A percentile compares a stretch with the other conserved stretches of the same genome.
phyloP scores from a whole-genome alignment of 2,797 vertebrate species.

The Melanogrammus aeglefinus region DNA sequence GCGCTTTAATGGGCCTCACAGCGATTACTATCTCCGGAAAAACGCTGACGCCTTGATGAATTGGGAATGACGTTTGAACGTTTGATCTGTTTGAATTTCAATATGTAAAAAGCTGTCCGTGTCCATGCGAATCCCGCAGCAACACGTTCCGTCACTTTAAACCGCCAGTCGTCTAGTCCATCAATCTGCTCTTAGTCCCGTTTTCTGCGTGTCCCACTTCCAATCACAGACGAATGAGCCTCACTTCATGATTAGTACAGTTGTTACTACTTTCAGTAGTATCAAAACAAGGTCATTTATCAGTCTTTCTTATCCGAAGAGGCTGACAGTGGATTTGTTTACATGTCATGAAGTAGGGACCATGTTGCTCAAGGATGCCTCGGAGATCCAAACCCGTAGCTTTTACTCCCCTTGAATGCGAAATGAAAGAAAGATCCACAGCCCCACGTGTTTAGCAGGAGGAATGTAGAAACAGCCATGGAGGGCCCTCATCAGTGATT shows the following conservation, averaged over 20 bases:
- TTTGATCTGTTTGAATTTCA: neutral
- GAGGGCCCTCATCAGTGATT: neutral
- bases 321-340: too few relatives aligned
- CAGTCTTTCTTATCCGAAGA: too few relatives aligned
- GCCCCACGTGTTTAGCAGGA: neutral
- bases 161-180: neutral
- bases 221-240: too few relatives aligned
- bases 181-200: neutral
- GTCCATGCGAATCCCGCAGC: neutral
- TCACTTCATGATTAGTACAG: too few relatives aligned
- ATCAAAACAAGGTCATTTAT: too few relatives aligned
- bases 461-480: neutral
- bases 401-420: neutral
- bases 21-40: neutral
- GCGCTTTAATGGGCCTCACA: slow-evolving; percentile 39
- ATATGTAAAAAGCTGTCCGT: neutral
- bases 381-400: neutral
- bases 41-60: neutral
- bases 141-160: neutral
- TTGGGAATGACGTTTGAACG: neutral
- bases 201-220: neutral
- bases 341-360: too few relatives aligned
- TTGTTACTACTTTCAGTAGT: too few relatives aligned
- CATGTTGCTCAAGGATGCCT: neutral
- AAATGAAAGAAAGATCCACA: neutral